Evolutionary conservation across 2,888 invertebrate genomes (phyloP), one percentile per base, ranked within the genome.

Genomic region (Dynastes grantii): DNA sequence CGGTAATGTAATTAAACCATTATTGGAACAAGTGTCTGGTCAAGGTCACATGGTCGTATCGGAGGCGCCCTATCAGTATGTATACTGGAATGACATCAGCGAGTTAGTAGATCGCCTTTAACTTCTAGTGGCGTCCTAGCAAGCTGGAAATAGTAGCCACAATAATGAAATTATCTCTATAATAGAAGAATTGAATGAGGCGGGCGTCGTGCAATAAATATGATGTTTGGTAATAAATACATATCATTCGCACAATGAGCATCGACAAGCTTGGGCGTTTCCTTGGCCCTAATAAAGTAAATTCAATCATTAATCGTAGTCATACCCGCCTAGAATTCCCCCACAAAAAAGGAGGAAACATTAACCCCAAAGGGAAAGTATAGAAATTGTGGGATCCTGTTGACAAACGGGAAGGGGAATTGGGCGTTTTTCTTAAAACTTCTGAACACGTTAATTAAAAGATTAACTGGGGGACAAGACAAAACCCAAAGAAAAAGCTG

Each of bases 111-210:
- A 22, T 22, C 22, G 22, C 22, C 22, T 22, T 22, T 37, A 68
- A 3, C 29, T 76, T 6, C 51, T 80, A 45, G 49, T 76, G 16
- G 78, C 67, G 16, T 79, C 79, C 1, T 67, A 71, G 40, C 8
- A 40, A 11, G 78, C 79, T 6, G 77, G 80, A 40, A 65, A 81
- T 32, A 80, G 71, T 3, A 58, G 58, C 51, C 78, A 78, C 51
- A 55, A 76, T 9, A 81, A 81, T 49, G 80, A 81, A 80, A 78
- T 79, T 27, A 53, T 73, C 1, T 79, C 79, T 16, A 78, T 79
- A 40, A 67, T 81, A 29, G 79, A 79, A 55, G 71, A 78, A 73
- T 65, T 78, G 64, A n/a, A 45, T 55, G 64, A 78, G 61, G 73
- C 78, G 13, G 40, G 63, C 49, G 64, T 78, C 8, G 51, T 78